Conservation (phyloP, 2,797 vertebrate species). For the Tauraco hartlaubi region DNA sequence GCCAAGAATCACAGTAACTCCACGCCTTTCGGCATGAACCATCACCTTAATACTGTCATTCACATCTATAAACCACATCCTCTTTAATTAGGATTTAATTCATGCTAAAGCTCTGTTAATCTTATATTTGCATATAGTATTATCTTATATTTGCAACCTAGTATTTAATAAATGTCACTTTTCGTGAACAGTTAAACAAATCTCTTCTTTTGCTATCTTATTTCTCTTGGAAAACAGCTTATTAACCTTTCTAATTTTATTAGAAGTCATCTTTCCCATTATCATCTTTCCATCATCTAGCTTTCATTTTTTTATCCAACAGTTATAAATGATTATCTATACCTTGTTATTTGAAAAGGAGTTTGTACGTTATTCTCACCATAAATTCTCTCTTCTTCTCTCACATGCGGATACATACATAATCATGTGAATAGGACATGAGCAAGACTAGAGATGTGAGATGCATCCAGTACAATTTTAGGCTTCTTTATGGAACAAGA, state of each 20-base stretch:
- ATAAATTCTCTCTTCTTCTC: too few relatives aligned
- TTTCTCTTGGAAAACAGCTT: background rate
- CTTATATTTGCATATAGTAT: background rate
- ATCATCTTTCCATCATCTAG: background rate
- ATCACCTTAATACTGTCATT: background rate
- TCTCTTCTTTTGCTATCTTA: background rate
- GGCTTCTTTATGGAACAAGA: background rate
- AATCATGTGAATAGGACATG: rapidly evolving
- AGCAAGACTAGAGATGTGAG: background rate
- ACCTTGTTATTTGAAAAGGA: background rate
- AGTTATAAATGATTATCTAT: background rate
- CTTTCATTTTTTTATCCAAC: background rate
- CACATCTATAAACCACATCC: background rate
- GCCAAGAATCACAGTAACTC: background rate
- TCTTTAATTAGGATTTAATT: background rate
- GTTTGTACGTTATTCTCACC: background rate
- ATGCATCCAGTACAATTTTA: background rate
- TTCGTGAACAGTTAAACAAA: background rate
- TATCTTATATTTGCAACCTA: background rate
- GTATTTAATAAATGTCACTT: background rate
- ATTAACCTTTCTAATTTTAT: background rate
- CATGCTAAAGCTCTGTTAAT: background rate
- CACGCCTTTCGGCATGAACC: background rate
- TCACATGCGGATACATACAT: background rate
- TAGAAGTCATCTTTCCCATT: background rate